Evolutionary conservation across 1,140 invertebrate species (phyloP), one percentile per base, ranked within the genome.

Genomic region (Penaeus japonicus): DNA sequence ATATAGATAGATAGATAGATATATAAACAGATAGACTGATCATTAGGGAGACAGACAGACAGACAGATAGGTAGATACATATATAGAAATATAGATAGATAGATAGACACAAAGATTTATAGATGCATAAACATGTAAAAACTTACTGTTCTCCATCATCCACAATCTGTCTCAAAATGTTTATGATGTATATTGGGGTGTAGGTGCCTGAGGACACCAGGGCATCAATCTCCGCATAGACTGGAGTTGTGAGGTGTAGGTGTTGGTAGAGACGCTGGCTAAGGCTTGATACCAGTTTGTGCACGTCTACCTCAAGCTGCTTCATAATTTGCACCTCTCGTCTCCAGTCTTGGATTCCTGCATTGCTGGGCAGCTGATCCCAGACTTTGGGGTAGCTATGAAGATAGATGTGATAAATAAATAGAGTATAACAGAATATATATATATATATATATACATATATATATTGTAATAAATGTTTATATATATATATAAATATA

Each of bases 101-200:
- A 78, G 4, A 27, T 2, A 78, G 12, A 78, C 20, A 73, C 7
- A 4, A n/a, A n/a, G 15, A 30, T 4, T 22, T n/a, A n/a, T 22
- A 73, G 4, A n/a, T 70, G 17, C 10, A 22, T 30, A 39, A n/a
- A n/a, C 55, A 54, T 55, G 2, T 54, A 55, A 57, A 57, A 24
- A 87, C 85, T 87, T 27, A 87, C 85, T 82, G 18, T 30, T 59
- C n/a, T 73, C 85, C 85, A 81, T 87, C 62, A 24, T 87, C 85
- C 17, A 87, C 59, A 70, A 88, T 88, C 10, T 39, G 57, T 39
- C 62, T 77, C 27, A 88, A 59, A 17, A 81, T 73, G 27, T 55
- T n/a, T n/a, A 77, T 82, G 5, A 88, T 55, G 30, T 88, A 88
- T 10, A 59, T 47, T 10, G 54, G 65, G 18, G 86, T 73, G 78